Conservation (phyloP, 2,888 invertebrate species). For the Conus canariensis region DNA sequence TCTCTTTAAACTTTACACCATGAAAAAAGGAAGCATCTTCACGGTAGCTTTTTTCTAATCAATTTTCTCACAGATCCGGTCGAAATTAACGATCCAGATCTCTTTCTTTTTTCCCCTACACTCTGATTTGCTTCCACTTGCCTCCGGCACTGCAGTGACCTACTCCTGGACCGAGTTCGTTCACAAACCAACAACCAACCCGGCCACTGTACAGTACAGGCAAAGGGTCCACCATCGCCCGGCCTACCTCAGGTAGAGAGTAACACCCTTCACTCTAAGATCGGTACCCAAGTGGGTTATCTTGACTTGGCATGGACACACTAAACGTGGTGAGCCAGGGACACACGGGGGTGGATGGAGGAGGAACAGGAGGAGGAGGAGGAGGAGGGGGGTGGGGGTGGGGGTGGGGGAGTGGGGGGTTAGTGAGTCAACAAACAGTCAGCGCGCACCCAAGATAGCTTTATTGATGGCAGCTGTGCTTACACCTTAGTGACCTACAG, state of each 20-base stretch:
- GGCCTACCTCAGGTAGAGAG: neutral
- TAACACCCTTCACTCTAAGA: neutral
- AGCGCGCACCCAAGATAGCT: neutral
- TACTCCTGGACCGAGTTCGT: neutral
- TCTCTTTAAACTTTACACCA: too few species aligned
- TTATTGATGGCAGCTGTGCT: neutral
- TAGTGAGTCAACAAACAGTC: slow-evolving; percentile 26
- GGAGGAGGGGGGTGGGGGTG: neutral
- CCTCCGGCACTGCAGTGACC: neutral
- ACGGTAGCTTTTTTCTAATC: too few species aligned
- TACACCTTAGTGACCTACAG: slow-evolving; percentile 31
- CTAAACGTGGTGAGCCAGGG: neutral
- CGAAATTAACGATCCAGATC: too few species aligned
- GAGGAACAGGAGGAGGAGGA: neutral
- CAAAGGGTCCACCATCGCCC: neutral
- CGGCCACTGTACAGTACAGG: neutral
- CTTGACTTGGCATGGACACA: slow-evolving; percentile 11
- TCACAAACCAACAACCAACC: neutral
- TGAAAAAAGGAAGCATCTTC: too few species aligned
- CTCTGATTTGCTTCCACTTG: too few species aligned
- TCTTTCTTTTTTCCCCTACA: too few species aligned
- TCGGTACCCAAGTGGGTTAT: neutral
- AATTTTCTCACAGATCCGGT: too few species aligned
- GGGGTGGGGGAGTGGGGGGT: neutral
- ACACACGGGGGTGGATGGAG: neutral